These are phyloP conservation scores for Drosophila subpulchrella DNA, from an alignment of 1,140 invertebrate genomes.

Conservation along the genomic window DNA sequence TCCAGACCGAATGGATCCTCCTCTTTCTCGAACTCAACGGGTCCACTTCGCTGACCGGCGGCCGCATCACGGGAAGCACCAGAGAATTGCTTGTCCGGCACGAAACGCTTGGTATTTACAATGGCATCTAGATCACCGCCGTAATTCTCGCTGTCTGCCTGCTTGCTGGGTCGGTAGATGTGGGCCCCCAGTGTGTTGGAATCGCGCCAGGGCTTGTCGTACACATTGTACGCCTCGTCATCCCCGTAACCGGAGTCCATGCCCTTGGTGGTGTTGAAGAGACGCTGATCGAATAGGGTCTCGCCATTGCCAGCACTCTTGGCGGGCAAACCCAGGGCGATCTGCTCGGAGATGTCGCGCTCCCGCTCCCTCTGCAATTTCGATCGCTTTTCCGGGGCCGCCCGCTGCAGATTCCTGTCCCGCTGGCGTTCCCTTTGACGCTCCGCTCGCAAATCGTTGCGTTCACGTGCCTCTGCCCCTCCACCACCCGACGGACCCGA, in stretches of 20 bases:
- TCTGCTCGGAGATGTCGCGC: constrained; percentile 99
- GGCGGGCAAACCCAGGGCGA: constrained; percentile 97
- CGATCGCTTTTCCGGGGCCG: constrained; percentile 96
- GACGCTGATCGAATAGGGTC: constrained; percentile 96
- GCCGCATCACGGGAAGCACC: constrained; percentile 91
- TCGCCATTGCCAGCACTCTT: constrained; percentile 91
- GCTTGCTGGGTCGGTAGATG: constrained; percentile 96
- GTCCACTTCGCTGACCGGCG: constrained; percentile 90
- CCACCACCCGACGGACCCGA: constrained; percentile 85
- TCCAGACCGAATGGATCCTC: constrained; percentile 99
- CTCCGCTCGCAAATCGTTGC: constrained; percentile 95
- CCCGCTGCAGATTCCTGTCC: constrained; percentile 96
- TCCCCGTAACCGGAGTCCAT: constrained; percentile 98
- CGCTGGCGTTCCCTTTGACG: constrained; percentile 96
- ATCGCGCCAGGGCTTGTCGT: constrained; percentile 97
- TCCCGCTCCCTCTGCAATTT: constrained; percentile 96
- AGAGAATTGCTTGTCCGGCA: constrained; percentile 98
- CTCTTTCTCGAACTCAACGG: constrained; percentile 97
- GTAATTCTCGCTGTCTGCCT: constrained; percentile 95
- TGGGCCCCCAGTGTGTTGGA: constrained; percentile 92
- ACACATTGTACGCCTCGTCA: constrained; percentile 99
- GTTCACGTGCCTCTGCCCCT: constrained; percentile 92
- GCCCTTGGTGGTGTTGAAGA: constrained; percentile 98
- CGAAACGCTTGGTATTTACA: constrained; percentile 96
- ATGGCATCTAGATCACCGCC: constrained; percentile 94